Evolutionary conservation across 2,888 invertebrate species (phyloP), one percentile per base, ranked within the genome.

Genomic region (Cheilosia vernalis): DNA sequence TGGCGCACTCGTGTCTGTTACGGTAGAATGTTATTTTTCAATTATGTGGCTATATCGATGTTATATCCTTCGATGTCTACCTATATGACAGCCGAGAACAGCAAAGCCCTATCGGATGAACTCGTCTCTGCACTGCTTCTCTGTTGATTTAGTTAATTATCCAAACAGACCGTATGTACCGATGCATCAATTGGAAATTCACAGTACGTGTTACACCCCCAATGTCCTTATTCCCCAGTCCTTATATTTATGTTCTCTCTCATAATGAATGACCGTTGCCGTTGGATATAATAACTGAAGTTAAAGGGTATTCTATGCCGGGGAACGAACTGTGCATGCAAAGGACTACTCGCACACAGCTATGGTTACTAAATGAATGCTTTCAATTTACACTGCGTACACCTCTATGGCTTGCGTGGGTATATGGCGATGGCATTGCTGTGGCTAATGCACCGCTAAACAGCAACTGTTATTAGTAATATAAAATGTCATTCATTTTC

Each of bases 101-200:
- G 21, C n/a, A 49, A 51, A 30, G 9, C 30, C 19, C 13, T 33
- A 42, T 40, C 27, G 17, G 42, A 21, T 19, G 17, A 19, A 53
- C 44, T 51, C 40, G 40, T 30, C 56, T 55, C 64, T 47, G 56
- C 60, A 72, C 58, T 67, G 73, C 69, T 69, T 84, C 69, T 15
- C 37, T 84, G 83, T 74, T 74, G 79, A 74, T 80, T 73, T 74
- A 84, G 74, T 69, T 84, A 84, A 80, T 80, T 80, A 73, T 63
- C 73, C 51, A 37, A 73, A 69, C 80, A 66, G 74, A 70, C 55
- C 79, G 33, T 51, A 61, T 74, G 2, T 30, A 30, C 30, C 60
- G 56, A 58, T 69, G 69, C 53, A 66, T 44, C 61, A 61, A 55
- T 66, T 72, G 21, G 44, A 33, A 66, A 79, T 72, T 67, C 67